phyloP scores from a whole-genome alignment of 2,888 invertebrate genomes.

The Amphipyra berbera region DNA sequence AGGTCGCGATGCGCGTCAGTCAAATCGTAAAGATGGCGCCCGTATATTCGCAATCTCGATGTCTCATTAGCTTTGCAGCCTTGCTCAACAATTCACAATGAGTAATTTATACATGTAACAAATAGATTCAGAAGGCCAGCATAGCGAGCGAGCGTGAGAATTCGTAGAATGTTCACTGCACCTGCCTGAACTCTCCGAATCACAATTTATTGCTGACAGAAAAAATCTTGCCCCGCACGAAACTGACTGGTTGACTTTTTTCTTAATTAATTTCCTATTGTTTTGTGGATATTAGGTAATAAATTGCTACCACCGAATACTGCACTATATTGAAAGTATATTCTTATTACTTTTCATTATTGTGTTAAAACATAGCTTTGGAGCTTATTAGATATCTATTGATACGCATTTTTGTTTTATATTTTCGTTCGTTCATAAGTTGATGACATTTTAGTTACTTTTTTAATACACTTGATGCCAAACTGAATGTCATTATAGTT shows the following conservation, averaged over 20 bases:
- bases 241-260: constrained; percentile 21
- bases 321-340: not conserved
- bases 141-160: constrained; percentile 73
- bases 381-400: not conserved
- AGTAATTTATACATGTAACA: constrained; percentile 72
- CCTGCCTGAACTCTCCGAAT: constrained; percentile 62
- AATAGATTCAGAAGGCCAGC: constrained; percentile 75
- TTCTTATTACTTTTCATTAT: not conserved
- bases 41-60: constrained; percentile 76
- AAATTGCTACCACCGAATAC: not conserved
- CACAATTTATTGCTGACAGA: constrained; percentile 45
- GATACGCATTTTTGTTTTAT: not conserved
- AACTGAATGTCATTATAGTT: not conserved
- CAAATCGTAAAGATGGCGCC: constrained; percentile 82
- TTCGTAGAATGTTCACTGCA: constrained; percentile 65
- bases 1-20: constrained; percentile 78
- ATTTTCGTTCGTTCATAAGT: not conserved
- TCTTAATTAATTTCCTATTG: constrained; percentile 17
- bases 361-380: not conserved
- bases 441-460: not conserved
- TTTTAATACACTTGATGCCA: not conserved
- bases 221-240: constrained; percentile 39
- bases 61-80: constrained; percentile 77
- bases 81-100: constrained; percentile 80
- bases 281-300: constrained; percentile 9